Percentiles rank a stretch among this genome's conserved stretches.
Conservation (phyloP, 1,140 invertebrate genomes). For the Euwallacea fornicatus region DNA sequence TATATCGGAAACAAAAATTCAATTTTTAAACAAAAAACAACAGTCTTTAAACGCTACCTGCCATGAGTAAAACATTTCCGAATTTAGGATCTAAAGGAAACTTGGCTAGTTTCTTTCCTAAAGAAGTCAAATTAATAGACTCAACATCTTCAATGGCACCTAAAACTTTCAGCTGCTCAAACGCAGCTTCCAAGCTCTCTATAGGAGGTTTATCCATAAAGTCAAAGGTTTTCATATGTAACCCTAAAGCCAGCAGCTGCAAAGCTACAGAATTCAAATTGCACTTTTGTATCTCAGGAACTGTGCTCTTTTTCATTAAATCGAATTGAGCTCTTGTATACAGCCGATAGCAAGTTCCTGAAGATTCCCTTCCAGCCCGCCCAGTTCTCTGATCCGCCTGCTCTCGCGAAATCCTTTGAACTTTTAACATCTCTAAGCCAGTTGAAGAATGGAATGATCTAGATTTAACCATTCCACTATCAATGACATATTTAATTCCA, state of each 20-base stretch:
- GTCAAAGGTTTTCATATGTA: slow-evolving; percentile 83
- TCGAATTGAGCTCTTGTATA: slow-evolving; percentile 73
- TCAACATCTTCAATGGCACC: slow-evolving; percentile 68
- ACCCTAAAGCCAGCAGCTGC: slow-evolving; percentile 81
- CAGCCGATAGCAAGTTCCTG: slow-evolving; percentile 82
- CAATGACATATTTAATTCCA: slow-evolving; percentile 92
- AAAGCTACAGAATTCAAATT: slow-evolving; percentile 55
- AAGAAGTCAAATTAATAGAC: slow-evolving; percentile 66
- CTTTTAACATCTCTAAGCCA: slow-evolving; percentile 82
- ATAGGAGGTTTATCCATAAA: slow-evolving; percentile 86
- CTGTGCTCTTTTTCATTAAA: slow-evolving; percentile 67
- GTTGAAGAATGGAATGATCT: slow-evolving; percentile 74
- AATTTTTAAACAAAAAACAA: neutral
- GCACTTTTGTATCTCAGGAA: slow-evolving; percentile 83
- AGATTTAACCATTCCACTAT: slow-evolving; percentile 93
- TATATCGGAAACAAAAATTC: neutral
- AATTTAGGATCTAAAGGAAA: slow-evolving; percentile 93
- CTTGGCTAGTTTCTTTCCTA: slow-evolving; percentile 83
- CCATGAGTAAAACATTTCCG: slow-evolving; percentile 79
- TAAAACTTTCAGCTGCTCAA: slow-evolving; percentile 71
- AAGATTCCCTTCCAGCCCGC: slow-evolving; percentile 82
- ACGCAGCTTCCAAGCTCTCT: slow-evolving; percentile 68
- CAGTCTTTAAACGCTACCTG: slow-evolving; percentile 48
- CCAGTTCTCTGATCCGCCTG: slow-evolving; percentile 92
- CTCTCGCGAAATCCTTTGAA: slow-evolving; percentile 84